Evolutionary conservation across 2,113 vertebrate species (phyloP).

Genomic region (Rhagologus leucostigma): DNA sequence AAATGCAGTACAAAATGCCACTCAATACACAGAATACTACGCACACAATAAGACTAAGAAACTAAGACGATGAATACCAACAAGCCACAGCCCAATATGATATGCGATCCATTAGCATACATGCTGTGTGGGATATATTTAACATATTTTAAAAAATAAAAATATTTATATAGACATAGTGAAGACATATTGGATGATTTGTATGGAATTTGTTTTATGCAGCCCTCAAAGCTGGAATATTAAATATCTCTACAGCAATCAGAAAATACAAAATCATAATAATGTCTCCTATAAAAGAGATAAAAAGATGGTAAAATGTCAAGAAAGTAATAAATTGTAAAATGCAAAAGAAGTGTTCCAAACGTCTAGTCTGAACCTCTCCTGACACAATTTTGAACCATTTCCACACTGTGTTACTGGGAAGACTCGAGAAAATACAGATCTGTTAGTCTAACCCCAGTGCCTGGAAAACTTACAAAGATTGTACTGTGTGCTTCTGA

Average conservation of each 20-base stretch:
- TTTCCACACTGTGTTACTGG: background rate
- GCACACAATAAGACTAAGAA: background rate
- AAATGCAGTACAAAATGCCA: background rate
- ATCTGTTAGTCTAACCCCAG: background rate
- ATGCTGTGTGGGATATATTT: background rate
- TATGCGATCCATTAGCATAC: background rate
- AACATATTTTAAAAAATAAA: background rate
- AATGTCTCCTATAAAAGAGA: background rate
- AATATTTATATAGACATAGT: background rate
- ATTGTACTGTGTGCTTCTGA: background rate
- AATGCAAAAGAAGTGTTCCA: background rate
- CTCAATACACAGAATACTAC: background rate
- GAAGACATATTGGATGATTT: background rate
- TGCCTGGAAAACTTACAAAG: background rate
- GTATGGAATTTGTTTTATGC: background rate
- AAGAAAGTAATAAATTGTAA: background rate
- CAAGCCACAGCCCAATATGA: background rate
- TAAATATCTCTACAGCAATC: background rate
- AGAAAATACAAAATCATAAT: background rate
- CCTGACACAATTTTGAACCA: background rate
- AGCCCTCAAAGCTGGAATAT: background rate
- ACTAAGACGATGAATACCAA: background rate
- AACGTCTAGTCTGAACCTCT: background rate
- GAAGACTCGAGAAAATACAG: background rate
- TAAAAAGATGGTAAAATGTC: background rate